Conservation (phyloP, 92 coral and sea anemone genomes). For the Palythoa caribaeorum region DNA sequence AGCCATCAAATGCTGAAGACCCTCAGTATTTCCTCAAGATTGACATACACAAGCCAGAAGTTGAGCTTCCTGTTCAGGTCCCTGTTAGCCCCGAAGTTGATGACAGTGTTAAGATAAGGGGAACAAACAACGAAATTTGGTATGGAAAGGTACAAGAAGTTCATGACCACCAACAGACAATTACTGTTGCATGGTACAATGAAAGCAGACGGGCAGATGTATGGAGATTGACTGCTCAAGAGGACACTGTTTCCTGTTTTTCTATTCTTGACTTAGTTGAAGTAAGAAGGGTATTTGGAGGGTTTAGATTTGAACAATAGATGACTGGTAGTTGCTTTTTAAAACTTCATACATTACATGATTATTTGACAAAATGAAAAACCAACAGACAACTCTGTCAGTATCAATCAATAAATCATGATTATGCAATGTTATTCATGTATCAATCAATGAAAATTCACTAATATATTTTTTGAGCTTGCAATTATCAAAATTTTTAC, state of each 20-base stretch:
- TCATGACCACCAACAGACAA: background rate
- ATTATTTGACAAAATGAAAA: too few species aligned
- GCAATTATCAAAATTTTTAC: too few species aligned
- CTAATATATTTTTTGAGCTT: too few species aligned
- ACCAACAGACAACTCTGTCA: too few species aligned
- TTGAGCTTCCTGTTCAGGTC: slow-evolving; percentile 39
- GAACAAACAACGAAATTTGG: slow-evolving; percentile 64
- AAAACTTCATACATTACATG: too few species aligned
- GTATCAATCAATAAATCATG: too few species aligned
- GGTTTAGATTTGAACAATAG: slow-evolving; percentile 37
- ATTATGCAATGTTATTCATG: too few species aligned
- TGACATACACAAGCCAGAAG: slow-evolving; percentile 68
- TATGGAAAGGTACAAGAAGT: slow-evolving; percentile 65
- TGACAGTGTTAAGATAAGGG: slow-evolving; percentile 61
- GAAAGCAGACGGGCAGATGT: slow-evolving; percentile 65
- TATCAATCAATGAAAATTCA: too few species aligned
- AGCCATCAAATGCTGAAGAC: slow-evolving; percentile 56
- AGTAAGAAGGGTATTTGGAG: slow-evolving; percentile 65
- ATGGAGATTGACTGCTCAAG: slow-evolving; percentile 50
- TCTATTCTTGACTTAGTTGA: slow-evolving; percentile 43
- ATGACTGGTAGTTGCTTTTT: too few species aligned
- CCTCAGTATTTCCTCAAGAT: slow-evolving; percentile 62
- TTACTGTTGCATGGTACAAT: slow-evolving; percentile 64
- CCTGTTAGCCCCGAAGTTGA: slow-evolving; percentile 67
- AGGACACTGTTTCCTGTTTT: slow-evolving; percentile 56